phyloP scores from a whole-genome alignment of 1,140 invertebrate genomes.

The Eupeodes corollae region DNA sequence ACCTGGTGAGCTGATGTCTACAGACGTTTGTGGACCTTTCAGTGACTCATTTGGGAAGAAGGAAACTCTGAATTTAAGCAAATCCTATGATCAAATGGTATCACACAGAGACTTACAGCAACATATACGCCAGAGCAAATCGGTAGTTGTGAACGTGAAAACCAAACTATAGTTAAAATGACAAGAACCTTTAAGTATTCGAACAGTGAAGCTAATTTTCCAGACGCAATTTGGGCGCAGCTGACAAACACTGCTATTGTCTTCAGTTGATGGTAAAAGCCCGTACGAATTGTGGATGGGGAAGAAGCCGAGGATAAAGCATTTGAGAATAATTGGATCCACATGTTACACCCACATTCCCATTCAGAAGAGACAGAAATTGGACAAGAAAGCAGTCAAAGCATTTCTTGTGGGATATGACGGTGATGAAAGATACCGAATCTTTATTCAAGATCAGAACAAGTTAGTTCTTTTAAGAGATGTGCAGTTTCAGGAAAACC shows the following conservation, averaged over 20 bases:
- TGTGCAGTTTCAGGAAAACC: too few relatives aligned
- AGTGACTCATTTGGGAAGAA: too few relatives aligned
- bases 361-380: too few relatives aligned
- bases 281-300: conserved; percentile 22
- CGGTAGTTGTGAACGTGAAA: conserved; percentile 25
- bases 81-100: conserved; percentile 16
- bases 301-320: conserved; percentile 10
- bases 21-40: too few relatives aligned
- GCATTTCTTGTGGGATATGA: too few relatives aligned
- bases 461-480: too few relatives aligned
- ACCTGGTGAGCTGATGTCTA: too few relatives aligned
- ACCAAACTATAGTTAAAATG: conserved; percentile 30
- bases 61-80: conserved; percentile 17
- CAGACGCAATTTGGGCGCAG: conserved; percentile 22
- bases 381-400: too few relatives aligned
- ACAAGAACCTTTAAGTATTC: conserved; percentile 30
- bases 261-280: conserved; percentile 12
- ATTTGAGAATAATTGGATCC: conserved; percentile 14
- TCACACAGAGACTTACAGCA: conserved; percentile 20
- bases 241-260: conserved; percentile 15
- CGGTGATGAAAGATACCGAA: too few relatives aligned
- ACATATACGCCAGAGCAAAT: conserved; percentile 34
- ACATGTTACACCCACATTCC: too few relatives aligned
- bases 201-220: conserved; percentile 9
- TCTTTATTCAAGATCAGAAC: too few relatives aligned